These are phyloP conservation scores for Leptinotarsa defecta DNA, from an alignment of 1,140 invertebrate genomes.

Conservation along the genomic window DNA sequence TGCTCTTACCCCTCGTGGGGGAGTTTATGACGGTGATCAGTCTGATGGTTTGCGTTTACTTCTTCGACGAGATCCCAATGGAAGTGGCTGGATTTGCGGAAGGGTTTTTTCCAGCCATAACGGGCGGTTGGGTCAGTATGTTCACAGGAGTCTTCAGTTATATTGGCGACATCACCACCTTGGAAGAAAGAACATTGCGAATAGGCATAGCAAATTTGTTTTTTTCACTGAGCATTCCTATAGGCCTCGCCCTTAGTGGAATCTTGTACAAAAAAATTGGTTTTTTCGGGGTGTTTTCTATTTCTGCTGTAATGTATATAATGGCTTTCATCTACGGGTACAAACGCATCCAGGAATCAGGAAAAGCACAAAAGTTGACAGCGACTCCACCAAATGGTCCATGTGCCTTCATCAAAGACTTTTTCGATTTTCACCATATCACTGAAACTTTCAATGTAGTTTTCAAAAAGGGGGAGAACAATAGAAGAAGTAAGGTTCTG, in stretches of 20 bases:
- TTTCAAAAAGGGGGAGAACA: slow-evolving; percentile 74
- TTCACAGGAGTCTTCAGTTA: slow-evolving; percentile 92
- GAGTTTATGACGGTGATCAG: slow-evolving; percentile 78
- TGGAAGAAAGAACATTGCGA: slow-evolving; percentile 77
- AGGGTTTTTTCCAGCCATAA: slow-evolving; percentile 76
- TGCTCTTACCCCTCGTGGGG: slow-evolving; percentile 80
- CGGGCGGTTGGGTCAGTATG: slow-evolving; percentile 85
- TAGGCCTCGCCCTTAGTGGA: slow-evolving; percentile 77
- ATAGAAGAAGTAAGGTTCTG: slow-evolving; percentile 71
- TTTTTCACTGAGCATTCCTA: slow-evolving; percentile 77
- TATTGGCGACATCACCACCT: slow-evolving; percentile 81
- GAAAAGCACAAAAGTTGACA: slow-evolving; percentile 55
- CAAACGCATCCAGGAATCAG: slow-evolving; percentile 66
- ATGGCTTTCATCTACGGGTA: slow-evolving; percentile 74
- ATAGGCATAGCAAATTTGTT: slow-evolving; percentile 85
- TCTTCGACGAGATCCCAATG: slow-evolving; percentile 76
- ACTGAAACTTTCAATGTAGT: slow-evolving; percentile 75
- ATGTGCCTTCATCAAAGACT: slow-evolving; percentile 60
- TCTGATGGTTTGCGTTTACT: slow-evolving; percentile 78
- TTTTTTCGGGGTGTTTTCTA: slow-evolving; percentile 78
- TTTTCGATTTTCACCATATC: slow-evolving; percentile 75
- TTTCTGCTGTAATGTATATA: slow-evolving; percentile 74
- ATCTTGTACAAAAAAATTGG: slow-evolving; percentile 73
- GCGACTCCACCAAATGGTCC: slow-evolving; percentile 51
- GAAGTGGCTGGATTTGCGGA: slow-evolving; percentile 76